phyloP scores from a whole-genome alignment of 2,888 invertebrate genomes.

The Rhagonycha lutea region DNA sequence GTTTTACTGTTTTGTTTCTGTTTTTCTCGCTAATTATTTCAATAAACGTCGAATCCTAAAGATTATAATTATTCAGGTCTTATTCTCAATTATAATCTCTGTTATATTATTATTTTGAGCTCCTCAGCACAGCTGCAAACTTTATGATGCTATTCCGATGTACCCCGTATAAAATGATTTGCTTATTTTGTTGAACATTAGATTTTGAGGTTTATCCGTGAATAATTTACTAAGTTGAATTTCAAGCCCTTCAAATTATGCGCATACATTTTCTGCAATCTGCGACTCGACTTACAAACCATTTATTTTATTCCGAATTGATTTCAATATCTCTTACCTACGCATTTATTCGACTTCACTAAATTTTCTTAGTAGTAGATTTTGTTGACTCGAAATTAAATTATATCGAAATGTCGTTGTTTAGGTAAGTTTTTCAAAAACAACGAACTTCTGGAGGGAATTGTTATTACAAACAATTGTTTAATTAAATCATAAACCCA shows the following conservation, averaged over 20 bases:
- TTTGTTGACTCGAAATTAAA: not conserved
- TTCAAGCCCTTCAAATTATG: conserved; percentile 29
- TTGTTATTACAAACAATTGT: not conserved
- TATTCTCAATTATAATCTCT: too few relatives aligned
- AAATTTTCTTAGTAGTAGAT: not conserved
- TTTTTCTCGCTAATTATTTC: too few relatives aligned
- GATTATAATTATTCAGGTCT: too few relatives aligned
- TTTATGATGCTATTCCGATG: not conserved
- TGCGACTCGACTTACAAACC: conserved; percentile 27
- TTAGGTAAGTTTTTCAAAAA: too few relatives aligned
- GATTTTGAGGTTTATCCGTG: conserved; percentile 26
- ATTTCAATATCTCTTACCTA: conserved; percentile 26
- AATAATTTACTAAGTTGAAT: conserved; percentile 31
- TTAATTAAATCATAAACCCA: not conserved
- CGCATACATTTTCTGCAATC: conserved; percentile 31
- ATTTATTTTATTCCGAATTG: conserved; percentile 29
- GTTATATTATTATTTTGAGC: too few relatives aligned
- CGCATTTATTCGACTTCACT: conserved; percentile 13
- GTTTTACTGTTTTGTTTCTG: too few relatives aligned
- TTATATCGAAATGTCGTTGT: not conserved
- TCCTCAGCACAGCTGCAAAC: not conserved
- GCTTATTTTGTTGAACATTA: conserved; percentile 26
- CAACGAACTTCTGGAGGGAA: too few relatives aligned
- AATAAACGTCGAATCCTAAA: too few relatives aligned
- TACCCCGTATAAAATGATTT: conserved; percentile 22